phyloP scores from a whole-genome alignment of 2,888 invertebrate species.

The Endomychus coccineus region DNA sequence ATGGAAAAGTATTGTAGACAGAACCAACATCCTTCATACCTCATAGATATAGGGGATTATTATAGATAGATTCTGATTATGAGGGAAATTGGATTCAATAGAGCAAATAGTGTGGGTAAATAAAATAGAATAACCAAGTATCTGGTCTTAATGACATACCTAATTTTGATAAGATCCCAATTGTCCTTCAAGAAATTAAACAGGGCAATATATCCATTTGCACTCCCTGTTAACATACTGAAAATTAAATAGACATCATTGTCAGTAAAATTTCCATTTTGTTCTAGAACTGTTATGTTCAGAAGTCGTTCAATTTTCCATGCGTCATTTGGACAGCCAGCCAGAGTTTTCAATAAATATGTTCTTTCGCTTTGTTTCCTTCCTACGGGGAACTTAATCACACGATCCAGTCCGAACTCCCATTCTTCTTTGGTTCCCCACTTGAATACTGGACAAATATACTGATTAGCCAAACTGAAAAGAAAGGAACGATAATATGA shows the following conservation, averaged over 20 bases:
- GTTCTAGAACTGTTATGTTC: conserved; percentile 61
- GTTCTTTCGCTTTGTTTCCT: conserved; percentile 69
- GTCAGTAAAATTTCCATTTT: conserved; percentile 66
- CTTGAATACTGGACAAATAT: conserved; percentile 74
- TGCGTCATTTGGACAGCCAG: conserved; percentile 69
- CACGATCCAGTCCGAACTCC: conserved; percentile 72
- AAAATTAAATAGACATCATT: conserved; percentile 68
- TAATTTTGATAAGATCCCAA: conserved; percentile 60
- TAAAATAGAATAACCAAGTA: no score
- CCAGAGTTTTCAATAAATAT: conserved; percentile 67
- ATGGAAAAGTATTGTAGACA: no score
- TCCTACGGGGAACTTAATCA: conserved; percentile 64
- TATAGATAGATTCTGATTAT: no score
- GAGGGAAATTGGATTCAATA: no score
- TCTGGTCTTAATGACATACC: no score
- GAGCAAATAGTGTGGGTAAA: no score
- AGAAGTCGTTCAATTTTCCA: conserved; percentile 60
- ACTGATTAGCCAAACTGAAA: conserved; percentile 63
- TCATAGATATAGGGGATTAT: no score
- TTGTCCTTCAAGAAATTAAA: conserved; percentile 65
- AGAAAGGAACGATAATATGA: not conserved
- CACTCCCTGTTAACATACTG: conserved; percentile 64
- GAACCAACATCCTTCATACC: no score
- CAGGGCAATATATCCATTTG: conserved; percentile 63
- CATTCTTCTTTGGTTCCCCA: conserved; percentile 75